Percentiles rank a stretch among this genome's conserved stretches.
Evolutionary conservation across 2,797 vertebrate genomes (phyloP).

Genomic region (Gymnothorax javanicus): DNA sequence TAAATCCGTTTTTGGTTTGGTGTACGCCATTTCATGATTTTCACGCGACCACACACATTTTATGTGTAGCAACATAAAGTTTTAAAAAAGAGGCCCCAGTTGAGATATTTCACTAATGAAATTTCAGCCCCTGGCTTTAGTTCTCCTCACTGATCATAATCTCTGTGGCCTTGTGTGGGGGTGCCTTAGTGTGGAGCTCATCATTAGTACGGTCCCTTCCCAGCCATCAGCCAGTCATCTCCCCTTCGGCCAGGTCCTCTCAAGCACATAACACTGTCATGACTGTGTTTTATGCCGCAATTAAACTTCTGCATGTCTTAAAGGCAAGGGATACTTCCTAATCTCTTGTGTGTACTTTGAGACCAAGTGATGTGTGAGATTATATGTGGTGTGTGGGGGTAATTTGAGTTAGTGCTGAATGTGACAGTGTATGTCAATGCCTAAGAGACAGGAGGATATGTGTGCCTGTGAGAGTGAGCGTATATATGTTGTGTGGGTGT

Average conservation of each 20-base stretch:
- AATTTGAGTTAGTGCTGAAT: no score
- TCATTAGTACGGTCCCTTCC: conserved; percentile 37
- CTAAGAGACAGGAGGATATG: no score
- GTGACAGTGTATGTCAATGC: no score
- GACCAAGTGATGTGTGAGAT: background rate
- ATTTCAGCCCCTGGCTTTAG: background rate
- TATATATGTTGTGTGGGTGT: conserved; percentile 9
- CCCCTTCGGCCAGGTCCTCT: conserved; percentile 46
- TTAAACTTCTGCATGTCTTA: conserved; percentile 43
- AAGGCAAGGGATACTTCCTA: conserved; percentile 41
- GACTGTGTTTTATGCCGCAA: conserved; percentile 48
- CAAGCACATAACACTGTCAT: conserved; percentile 47
- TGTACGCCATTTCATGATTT: no score
- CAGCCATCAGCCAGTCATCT: conserved; percentile 49
- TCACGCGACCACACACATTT: no score
- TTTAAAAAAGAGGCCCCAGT: no score
- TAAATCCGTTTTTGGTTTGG: no score
- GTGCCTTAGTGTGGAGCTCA: conserved; percentile 40
- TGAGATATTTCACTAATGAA: background rate
- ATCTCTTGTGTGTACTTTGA: conserved; percentile 28
- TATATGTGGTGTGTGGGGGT: no score
- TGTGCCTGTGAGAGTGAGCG: background rate
- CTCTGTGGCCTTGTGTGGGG: conserved; percentile 38
- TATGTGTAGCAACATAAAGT: no score
- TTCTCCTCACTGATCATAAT: background rate